Evolutionary conservation across 2,888 invertebrate genomes (phyloP).

Genomic region (Malthinus flaveolus): DNA sequence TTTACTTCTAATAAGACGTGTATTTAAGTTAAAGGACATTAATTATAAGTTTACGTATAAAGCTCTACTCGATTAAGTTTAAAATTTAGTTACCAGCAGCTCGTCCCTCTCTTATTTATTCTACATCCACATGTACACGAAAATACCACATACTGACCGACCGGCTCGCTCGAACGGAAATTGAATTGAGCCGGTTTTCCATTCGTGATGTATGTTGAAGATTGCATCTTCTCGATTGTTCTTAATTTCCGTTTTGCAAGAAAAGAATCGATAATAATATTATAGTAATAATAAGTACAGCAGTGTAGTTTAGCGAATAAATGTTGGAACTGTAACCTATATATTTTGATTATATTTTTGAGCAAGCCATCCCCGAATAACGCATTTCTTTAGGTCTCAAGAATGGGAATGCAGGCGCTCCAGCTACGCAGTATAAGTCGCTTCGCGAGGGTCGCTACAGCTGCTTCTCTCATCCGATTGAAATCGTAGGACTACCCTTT

Average conservation of each 20-base stretch:
- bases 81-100: background rate
- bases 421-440: no score
- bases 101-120: background rate
- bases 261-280: constrained; percentile 7
- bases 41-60: constrained; percentile 34
- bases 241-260: constrained; percentile 18
- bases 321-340: no score
- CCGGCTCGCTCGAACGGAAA: constrained; percentile 15
- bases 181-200: constrained; percentile 14
- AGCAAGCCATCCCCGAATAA: no score
- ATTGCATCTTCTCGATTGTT: constrained; percentile 5
- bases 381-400: no score
- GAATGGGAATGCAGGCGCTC: no score
- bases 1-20: constrained; percentile 21
- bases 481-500: no score
- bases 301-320: background rate
- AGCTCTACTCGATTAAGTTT: constrained; percentile 8
- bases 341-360: no score
- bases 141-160: constrained; percentile 15
- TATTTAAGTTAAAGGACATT: constrained; percentile 26
- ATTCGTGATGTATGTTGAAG: constrained; percentile 7
- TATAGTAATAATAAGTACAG: background rate
- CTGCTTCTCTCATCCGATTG: no score
- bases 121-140: background rate
- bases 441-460: no score